Conservation (phyloP, 2,888 invertebrate genomes). For the Plagodis dolabraria region DNA sequence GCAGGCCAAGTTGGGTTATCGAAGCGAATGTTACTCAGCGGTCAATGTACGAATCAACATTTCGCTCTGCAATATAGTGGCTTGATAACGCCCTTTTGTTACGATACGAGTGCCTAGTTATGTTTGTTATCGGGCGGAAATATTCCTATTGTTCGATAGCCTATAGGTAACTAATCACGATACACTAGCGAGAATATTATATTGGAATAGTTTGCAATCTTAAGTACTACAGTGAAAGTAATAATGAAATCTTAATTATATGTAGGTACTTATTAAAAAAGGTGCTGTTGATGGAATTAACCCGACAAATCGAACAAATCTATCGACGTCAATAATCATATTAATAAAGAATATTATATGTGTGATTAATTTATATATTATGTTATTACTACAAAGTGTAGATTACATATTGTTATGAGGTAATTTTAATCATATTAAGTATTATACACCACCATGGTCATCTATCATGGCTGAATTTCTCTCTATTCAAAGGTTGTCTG, state of each 20-base stretch:
- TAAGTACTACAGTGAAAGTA: constrained; percentile 16
- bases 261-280: no score
- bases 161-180: constrained; percentile 37
- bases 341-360: no score
- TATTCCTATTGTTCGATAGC: constrained; percentile 45
- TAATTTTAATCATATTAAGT: no score
- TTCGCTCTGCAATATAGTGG: constrained; percentile 55
- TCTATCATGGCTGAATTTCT: no score
- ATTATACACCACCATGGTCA: no score
- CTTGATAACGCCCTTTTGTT: constrained; percentile 71
- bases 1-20: constrained; percentile 69
- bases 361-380: no score
- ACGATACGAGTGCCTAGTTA: constrained; percentile 39
- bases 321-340: neutral
- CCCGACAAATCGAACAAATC: neutral
- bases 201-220: constrained; percentile 16
- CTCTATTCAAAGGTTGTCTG: no score
- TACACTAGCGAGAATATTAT: constrained; percentile 38
- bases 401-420: no score
- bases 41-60: constrained; percentile 68
- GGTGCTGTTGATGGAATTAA: neutral
- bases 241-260: constrained; percentile 26
- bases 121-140: constrained; percentile 47
- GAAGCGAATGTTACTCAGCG: constrained; percentile 62
- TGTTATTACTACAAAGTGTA: no score